These are phyloP conservation scores for Tor tambroides DNA, from an alignment of 2,113 vertebrate species.

Conservation along the genomic window DNA sequence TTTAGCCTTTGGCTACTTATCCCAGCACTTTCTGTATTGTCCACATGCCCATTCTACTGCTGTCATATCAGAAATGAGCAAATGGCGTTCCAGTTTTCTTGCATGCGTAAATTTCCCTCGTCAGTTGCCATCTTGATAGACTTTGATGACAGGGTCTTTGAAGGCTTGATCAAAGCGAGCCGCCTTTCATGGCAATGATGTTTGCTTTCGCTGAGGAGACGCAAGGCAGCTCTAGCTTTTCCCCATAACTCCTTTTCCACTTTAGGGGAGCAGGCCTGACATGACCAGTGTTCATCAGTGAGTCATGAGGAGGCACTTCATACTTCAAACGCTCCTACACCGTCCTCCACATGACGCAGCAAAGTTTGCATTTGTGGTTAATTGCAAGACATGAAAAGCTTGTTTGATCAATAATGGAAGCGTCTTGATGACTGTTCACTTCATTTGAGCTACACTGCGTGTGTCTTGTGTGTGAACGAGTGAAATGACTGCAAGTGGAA, in stretches of 20 bases:
- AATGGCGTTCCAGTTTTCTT: constrained; percentile 69
- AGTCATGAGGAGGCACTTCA: not conserved
- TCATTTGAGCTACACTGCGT: not conserved
- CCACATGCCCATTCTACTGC: constrained; percentile 36
- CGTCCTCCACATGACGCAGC: not conserved
- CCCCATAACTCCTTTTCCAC: not conserved
- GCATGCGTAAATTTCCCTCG: constrained; percentile 55
- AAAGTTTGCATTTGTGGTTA: constrained; percentile 2
- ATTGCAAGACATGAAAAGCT: constrained; percentile 27
- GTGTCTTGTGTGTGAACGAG: constrained; percentile 6
- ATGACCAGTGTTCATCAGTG: not conserved
- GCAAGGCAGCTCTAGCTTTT: constrained; percentile 58
- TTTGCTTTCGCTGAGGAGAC: constrained; percentile 70
- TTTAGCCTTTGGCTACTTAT: constrained; percentile 1
- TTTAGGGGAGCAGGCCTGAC: not conserved
- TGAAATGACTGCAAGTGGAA: not conserved
- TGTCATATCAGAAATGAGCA: constrained; percentile 66
- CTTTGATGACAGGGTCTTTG: constrained; percentile 64
- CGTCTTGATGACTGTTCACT: not conserved
- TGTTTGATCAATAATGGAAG: constrained; percentile 51
- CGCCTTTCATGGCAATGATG: constrained; percentile 62
- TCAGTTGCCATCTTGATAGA: constrained; percentile 57
- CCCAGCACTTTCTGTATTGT: constrained; percentile 27
- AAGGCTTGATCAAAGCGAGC: constrained; percentile 62
- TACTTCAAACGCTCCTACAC: not conserved